Evolutionary conservation across 2,888 invertebrate species (phyloP), one percentile per base, ranked within the genome.

Genomic region (Papilio demoleus): DNA sequence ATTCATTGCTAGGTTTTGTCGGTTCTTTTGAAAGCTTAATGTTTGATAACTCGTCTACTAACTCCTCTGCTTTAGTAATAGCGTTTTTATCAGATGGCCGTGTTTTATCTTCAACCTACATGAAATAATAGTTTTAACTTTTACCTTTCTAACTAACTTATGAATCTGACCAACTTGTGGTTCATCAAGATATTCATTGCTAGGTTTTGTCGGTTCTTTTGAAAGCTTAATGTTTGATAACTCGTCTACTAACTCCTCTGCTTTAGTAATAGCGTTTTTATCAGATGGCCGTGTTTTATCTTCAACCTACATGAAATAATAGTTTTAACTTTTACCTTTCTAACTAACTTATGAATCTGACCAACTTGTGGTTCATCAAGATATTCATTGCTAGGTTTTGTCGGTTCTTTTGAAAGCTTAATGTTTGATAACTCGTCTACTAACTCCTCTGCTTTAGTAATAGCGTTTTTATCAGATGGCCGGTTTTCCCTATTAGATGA

Each of bases 241-340:
- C 74, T 92, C 92, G 74, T 92, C 90, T 72, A 90, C 86, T 4
- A 90, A 85, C 73, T 92, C 92, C 70, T 91, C 92, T 50, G 83
- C 85, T 74, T 87, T 88, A 56, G 84, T 88, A 73, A 89, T 68
- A 71, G 89, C 87, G 68, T 90, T 92, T 84, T 90, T 92, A 72
- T 91, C 86, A 72, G 90, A 92, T 67, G 79, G 73, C 60, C 89
- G 79, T 66, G 85, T 77, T 76, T 88, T 88, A 76, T 90, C 90
- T 70, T 85, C 85, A 74, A 86, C 87, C 92, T 92, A 82, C 45
- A 62, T 65, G 62, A 5, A 42, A 8, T 42, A 17, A 9, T 8
- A 6, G 17, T 17, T 42, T 42, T 17, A 42, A n/a, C 14, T 47
- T 68, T 82, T 90, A 91, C 91, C 91, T 92, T 92, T 72, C 82